Evolutionary conservation across 1,140 invertebrate species (phyloP).

Genomic region (Sitobion miscanthi): DNA sequence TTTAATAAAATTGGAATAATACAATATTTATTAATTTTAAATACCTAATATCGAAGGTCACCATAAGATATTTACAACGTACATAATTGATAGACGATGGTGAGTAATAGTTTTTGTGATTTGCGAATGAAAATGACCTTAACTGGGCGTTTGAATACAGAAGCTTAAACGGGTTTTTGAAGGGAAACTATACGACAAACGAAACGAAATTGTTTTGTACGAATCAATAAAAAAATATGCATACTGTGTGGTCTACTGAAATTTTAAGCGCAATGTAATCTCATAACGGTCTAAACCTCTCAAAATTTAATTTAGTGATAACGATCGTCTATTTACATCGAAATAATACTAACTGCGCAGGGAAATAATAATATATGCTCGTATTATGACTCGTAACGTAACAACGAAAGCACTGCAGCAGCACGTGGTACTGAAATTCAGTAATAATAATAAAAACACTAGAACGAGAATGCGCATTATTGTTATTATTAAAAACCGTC

Average conservation of each 20-base stretch:
- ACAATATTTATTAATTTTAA: slow-evolving; percentile 15
- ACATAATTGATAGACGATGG: background rate
- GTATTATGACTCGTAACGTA: background rate
- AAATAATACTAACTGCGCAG: background rate
- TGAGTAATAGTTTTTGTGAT: slow-evolving; percentile 1
- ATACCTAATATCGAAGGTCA: background rate
- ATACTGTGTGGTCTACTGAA: background rate
- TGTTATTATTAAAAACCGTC: slow-evolving; percentile 45
- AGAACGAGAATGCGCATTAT: slow-evolving; percentile 21
- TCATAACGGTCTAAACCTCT: background rate
- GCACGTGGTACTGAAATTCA: slow-evolving; percentile 14
- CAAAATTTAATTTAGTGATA: background rate
- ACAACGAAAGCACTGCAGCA: background rate
- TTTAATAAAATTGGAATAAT: background rate
- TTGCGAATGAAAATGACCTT: background rate
- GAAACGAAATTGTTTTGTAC: background rate
- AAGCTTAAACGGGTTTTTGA: background rate
- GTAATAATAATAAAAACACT: slow-evolving; percentile 29
- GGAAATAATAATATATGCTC: background rate
- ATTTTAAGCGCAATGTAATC: background rate
- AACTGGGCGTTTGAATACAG: background rate
- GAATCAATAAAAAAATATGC: background rate
- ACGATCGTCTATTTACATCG: background rate
- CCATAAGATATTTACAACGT: too few species aligned
- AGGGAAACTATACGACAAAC: background rate